Evolutionary conservation across 2,888 invertebrate genomes (phyloP).

Genomic region (Caenorhabditis auriculariae): DNA sequence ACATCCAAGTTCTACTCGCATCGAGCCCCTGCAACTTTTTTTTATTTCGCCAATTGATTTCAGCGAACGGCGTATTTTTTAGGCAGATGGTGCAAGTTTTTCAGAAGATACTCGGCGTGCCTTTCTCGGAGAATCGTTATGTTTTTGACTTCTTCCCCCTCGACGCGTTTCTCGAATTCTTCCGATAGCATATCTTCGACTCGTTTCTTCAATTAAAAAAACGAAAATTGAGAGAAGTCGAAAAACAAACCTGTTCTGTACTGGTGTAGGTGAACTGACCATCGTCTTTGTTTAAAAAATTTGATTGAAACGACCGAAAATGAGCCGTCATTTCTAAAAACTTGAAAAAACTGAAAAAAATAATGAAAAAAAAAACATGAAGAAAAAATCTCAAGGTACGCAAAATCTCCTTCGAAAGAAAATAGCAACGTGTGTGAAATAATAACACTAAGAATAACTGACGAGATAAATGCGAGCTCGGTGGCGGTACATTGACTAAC

Average conservation of each 20-base stretch:
- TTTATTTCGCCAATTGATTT: not conserved
- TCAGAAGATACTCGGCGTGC: slow-evolving; percentile 26
- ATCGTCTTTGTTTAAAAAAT: slow-evolving; percentile 35
- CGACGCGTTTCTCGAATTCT: slow-evolving; percentile 13
- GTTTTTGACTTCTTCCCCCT: slow-evolving; percentile 12
- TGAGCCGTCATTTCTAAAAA: slow-evolving; percentile 9
- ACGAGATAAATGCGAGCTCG: too few relatives aligned
- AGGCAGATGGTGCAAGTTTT: slow-evolving; percentile 20
- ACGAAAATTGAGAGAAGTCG: not conserved
- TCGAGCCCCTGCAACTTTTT: slow-evolving; percentile 71
- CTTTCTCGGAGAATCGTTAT: slow-evolving; percentile 18
- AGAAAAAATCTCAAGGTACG: not conserved
- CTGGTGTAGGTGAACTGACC: slow-evolving; percentile 34
- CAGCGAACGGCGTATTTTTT: slow-evolving; percentile 19
- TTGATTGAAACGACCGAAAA: slow-evolving; percentile 25
- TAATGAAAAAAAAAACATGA: slow-evolving; percentile 1
- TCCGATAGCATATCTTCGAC: slow-evolving; percentile 30
- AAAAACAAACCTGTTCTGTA: slow-evolving; percentile 41
- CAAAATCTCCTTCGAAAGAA: too few relatives aligned
- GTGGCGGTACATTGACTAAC: too few relatives aligned
- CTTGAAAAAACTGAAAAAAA: not conserved
- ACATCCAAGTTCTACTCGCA: slow-evolving; percentile 92
- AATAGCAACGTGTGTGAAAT: too few relatives aligned
- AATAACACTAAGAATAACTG: too few relatives aligned
- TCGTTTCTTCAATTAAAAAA: slow-evolving; percentile 21